A percentile compares a stretch with the other conserved stretches of the same genome.
Conservation (phyloP, 2,888 invertebrate genomes). For the Phortica magna region DNA sequence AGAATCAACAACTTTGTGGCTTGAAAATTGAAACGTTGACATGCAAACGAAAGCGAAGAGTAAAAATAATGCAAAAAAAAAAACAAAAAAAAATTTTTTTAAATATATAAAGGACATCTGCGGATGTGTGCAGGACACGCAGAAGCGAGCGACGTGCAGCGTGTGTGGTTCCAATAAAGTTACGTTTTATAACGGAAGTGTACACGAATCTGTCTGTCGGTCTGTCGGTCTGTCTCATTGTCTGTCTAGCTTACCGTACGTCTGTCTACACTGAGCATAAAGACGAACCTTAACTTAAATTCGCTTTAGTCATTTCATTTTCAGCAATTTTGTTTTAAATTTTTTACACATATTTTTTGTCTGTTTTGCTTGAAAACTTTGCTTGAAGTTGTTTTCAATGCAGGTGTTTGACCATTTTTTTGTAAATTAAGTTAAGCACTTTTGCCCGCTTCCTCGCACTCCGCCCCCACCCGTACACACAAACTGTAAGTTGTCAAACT, state of each 20-base stretch:
- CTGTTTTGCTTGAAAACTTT: no score
- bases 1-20: slow-evolving; percentile 32
- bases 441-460: no score
- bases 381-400: background rate
- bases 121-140: background rate
- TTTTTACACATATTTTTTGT: no score
- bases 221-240: no score
- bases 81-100: background rate
- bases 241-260: no score
- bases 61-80: background rate
- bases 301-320: no score
- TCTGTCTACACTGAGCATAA: background rate
- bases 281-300: no score
- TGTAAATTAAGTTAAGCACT: no score
- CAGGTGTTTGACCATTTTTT: background rate
- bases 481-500: background rate
- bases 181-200: slow-evolving; percentile 5
- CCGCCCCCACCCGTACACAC: no score
- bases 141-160: background rate
- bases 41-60: background rate
- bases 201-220: background rate
- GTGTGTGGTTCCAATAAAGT: background rate
- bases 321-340: no score
- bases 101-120: background rate
- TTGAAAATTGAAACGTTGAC: slow-evolving; percentile 30